These are phyloP conservation scores for Anser brachyrhynchus DNA, from an alignment of 2,113 vertebrate genomes.

Conservation along the genomic window DNA sequence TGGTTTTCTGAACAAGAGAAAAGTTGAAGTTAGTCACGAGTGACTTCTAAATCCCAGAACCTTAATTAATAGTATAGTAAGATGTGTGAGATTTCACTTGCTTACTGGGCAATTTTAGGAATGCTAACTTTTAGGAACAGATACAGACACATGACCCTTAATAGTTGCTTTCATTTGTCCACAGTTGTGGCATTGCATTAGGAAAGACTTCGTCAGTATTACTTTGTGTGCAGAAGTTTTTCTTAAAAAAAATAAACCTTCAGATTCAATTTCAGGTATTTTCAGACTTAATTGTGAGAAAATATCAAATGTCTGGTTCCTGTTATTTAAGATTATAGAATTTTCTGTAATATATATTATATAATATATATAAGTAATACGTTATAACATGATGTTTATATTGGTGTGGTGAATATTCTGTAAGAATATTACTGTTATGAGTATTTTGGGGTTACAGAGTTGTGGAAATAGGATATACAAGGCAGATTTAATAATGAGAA, in stretches of 20 bases:
- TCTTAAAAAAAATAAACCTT: neutral
- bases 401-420: neutral
- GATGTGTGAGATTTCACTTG: neutral
- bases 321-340: neutral
- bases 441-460: neutral
- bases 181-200: neutral
- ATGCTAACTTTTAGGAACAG: neutral
- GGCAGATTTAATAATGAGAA: neutral
- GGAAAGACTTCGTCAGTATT: neutral
- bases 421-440: neutral
- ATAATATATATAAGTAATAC: neutral
- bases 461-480: neutral
- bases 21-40: neutral
- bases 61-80: neutral
- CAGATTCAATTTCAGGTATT: neutral
- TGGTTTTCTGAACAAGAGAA: neutral
- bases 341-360: neutral
- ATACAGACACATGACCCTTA: neutral
- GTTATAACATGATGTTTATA: neutral
- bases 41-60: neutral
- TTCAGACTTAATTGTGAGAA: neutral
- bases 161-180: neutral
- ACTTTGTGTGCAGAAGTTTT: neutral
- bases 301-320: neutral
- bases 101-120: neutral